A percentile compares a stretch with the other conserved stretches of the same genome.
Evolutionary conservation across 2,113 vertebrate genomes (phyloP).

Genomic region (Podocnemis expansa): DNA sequence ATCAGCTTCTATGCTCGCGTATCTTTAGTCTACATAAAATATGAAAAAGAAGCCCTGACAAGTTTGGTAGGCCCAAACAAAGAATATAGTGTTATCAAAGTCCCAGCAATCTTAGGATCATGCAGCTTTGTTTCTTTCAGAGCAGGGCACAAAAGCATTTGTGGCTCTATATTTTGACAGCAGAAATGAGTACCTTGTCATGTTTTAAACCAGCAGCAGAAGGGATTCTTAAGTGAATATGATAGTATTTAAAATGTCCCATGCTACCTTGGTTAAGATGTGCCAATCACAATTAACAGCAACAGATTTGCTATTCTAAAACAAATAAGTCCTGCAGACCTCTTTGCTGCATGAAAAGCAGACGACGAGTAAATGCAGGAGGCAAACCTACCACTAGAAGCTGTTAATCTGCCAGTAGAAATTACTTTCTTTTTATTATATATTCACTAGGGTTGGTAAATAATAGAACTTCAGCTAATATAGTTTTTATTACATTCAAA

Average conservation of each 20-base stretch:
- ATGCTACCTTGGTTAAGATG: conserved; percentile 29
- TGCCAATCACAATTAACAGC: conserved; percentile 72
- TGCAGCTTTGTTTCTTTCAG: conserved; percentile 1
- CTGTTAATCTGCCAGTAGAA: conserved; percentile 73
- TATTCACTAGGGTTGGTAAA: conserved; percentile 72
- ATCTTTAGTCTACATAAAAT: background rate
- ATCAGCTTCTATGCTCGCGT: background rate
- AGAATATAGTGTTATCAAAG: conserved; percentile 5
- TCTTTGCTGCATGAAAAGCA: conserved; percentile 43
- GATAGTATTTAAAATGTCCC: conserved; percentile 49
- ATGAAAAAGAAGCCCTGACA: rapidly evolving
- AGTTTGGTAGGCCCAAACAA: background rate
- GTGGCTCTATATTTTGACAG: conserved; percentile 47
- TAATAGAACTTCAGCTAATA: conserved; percentile 62
- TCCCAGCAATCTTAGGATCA: background rate
- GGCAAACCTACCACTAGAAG: conserved; percentile 54
- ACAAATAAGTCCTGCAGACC: conserved; percentile 64
- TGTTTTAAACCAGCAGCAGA: conserved; percentile 49
- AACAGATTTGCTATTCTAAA: conserved; percentile 58
- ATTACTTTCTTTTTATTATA: conserved; percentile 71
- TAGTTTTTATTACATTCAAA: conserved; percentile 62
- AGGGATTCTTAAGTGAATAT: conserved; percentile 53
- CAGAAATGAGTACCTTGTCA: conserved; percentile 50
- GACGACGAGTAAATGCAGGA: conserved; percentile 57
- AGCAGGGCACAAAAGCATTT: conserved; percentile 15